Conservation (phyloP, 2,797 vertebrate species). For the Carapus acus region DNA sequence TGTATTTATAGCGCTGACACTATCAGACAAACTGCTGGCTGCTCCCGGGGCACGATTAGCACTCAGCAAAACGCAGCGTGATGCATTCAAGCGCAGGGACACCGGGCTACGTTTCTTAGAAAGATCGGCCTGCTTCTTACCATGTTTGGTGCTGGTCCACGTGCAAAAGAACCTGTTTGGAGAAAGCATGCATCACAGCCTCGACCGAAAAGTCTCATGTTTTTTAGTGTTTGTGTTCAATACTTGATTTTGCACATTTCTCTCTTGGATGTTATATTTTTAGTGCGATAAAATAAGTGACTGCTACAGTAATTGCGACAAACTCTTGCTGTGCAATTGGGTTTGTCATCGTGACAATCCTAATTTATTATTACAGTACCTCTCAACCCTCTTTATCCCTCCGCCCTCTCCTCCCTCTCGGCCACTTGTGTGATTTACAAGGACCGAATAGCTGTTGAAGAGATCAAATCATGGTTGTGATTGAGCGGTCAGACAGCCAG, state of each 20-base stretch:
- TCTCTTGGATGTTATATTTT: no score
- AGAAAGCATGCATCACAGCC: no score
- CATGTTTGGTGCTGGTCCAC: conserved; percentile 28
- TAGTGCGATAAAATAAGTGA: no score
- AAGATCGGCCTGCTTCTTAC: conserved; percentile 10
- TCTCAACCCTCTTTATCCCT: not conserved
- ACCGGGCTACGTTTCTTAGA: conserved; percentile 2
- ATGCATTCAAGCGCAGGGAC: conserved; percentile 27
- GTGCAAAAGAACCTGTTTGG: not conserved
- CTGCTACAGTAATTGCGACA: no score
- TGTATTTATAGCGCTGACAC: conserved; percentile 70
- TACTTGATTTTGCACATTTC: no score
- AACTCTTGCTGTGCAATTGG: no score
- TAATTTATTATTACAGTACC: not conserved
- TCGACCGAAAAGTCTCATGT: no score
- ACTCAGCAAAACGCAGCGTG: conserved; percentile 36
- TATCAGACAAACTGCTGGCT: conserved; percentile 58
- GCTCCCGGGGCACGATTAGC: conserved; percentile 32
- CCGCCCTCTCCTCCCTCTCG: not conserved
- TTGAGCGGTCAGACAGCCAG: conserved; percentile 41
- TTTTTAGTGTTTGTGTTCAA: no score
- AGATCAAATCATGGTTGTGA: conserved; percentile 34
- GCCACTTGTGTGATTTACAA: conserved; percentile 14
- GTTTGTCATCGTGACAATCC: no score
- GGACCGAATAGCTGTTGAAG: conserved; percentile 21